These are phyloP conservation scores for Hycleus phaleratus DNA, from an alignment of 1,140 invertebrate species.

Conservation along the genomic window DNA sequence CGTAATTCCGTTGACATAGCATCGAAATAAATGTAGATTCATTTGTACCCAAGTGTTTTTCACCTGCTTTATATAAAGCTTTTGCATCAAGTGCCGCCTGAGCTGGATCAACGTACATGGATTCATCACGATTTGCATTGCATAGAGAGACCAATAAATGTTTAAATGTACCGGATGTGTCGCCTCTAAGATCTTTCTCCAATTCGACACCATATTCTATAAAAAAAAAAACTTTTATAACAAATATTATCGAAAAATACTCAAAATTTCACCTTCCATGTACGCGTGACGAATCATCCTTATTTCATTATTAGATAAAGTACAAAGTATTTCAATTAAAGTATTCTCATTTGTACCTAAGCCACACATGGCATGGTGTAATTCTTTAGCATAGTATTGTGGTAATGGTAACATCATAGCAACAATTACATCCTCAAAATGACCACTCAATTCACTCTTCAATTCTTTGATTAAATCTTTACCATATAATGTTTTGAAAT, in stretches of 20 bases:
- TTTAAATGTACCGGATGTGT: conserved; percentile 80
- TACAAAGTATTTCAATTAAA: conserved; percentile 86
- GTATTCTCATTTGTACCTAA: conserved; percentile 79
- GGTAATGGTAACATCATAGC: conserved; percentile 82
- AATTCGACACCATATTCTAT: conserved; percentile 64
- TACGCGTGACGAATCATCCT: conserved; percentile 75
- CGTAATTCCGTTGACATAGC: conserved; percentile 65
- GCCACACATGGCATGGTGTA: conserved; percentile 78
- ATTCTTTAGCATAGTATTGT: conserved; percentile 78
- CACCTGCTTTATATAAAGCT: conserved; percentile 66
- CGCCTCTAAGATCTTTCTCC: conserved; percentile 68
- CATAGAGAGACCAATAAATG: conserved; percentile 71
- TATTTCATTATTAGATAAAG: conserved; percentile 80
- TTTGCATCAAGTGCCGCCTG: conserved; percentile 62
- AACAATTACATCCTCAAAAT: conserved; percentile 81
- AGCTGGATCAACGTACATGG: conserved; percentile 54
- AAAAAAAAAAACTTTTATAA: conserved; percentile 15
- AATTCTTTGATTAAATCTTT: conserved; percentile 86
- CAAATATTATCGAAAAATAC: not conserved
- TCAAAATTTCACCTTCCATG: conserved; percentile 61
- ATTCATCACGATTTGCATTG: conserved; percentile 61
- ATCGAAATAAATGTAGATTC: conserved; percentile 81
- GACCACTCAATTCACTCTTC: conserved; percentile 83
- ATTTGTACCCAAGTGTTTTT: conserved; percentile 74
- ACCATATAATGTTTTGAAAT: conserved; percentile 78